Percentiles rank a stretch among this genome's conserved stretches.
phyloP scores from a whole-genome alignment of 2,797 vertebrate genomes.

The Nyctalus aviator region DNA sequence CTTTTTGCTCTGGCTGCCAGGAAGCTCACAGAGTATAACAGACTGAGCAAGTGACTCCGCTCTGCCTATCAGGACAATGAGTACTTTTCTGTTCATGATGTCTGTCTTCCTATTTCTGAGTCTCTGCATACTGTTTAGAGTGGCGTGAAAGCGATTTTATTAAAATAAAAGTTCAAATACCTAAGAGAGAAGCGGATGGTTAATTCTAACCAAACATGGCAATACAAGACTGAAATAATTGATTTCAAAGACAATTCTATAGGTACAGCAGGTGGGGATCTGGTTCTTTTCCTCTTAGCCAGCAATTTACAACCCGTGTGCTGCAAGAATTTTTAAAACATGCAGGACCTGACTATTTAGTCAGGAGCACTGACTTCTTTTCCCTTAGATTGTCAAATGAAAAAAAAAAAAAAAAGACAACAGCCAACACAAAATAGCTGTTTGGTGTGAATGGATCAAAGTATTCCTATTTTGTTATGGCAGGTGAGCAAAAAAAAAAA shows the following conservation, averaged over 20 bases:
- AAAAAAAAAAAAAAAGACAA: neutral
- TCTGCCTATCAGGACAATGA: neutral
- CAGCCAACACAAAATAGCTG: neutral
- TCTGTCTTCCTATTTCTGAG: neutral
- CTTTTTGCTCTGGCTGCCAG: conserved; percentile 25
- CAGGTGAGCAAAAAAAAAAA: neutral
- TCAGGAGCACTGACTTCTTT: too few relatives aligned
- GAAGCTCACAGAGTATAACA: neutral
- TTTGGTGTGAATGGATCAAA: neutral
- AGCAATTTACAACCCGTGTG: neutral
- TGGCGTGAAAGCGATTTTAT: neutral
- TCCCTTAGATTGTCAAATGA: neutral
- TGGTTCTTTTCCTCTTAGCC: neutral
- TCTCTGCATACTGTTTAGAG: neutral
- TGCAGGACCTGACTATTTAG: neutral
- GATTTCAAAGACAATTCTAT: conserved; percentile 50
- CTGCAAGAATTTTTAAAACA: neutral
- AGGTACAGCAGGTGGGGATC: neutral
- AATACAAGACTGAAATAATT: neutral
- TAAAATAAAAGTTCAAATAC: neutral
- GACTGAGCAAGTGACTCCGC: neutral
- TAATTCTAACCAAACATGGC: conserved; percentile 21
- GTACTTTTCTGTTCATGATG: neutral
- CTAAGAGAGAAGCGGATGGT: neutral
- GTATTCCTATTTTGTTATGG: neutral